Conservation (phyloP, 2,113 vertebrate genomes). For the Xenopus borealis region DNA sequence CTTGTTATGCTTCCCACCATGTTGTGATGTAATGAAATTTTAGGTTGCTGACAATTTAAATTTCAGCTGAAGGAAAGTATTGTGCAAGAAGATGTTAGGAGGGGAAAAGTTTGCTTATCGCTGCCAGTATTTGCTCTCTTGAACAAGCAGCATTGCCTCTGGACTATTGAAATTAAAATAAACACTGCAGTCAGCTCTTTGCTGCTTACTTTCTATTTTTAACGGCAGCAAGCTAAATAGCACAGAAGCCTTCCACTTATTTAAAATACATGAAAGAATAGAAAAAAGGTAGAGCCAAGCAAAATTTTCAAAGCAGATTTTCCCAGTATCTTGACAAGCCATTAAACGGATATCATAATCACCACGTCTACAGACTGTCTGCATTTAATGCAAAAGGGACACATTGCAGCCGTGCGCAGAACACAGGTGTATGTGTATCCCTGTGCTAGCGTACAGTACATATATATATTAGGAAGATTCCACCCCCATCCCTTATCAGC, state of each 20-base stretch:
- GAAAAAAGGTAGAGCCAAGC: slow-evolving; percentile 50
- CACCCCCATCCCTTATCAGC: too few species aligned
- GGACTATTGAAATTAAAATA: slow-evolving; percentile 57
- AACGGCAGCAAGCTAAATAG: slow-evolving; percentile 58
- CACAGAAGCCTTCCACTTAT: slow-evolving; percentile 59
- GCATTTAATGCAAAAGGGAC: slow-evolving; percentile 48
- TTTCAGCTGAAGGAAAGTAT: slow-evolving; percentile 37
- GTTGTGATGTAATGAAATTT: slow-evolving; percentile 8
- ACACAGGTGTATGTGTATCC: too few species aligned
- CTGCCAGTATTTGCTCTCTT: slow-evolving; percentile 36
- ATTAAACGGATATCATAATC: slow-evolving; percentile 58
- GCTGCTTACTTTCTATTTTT: slow-evolving; percentile 51
- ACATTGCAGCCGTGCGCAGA: slow-evolving; percentile 43
- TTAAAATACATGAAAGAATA: slow-evolving; percentile 62
- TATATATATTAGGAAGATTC: too few species aligned
- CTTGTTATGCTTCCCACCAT: neutral
- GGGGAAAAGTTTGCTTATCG: slow-evolving; percentile 45
- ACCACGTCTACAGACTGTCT: slow-evolving; percentile 49
- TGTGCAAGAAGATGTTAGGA: slow-evolving; percentile 28
- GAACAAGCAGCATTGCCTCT: slow-evolving; percentile 50
- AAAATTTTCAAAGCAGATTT: slow-evolving; percentile 60
- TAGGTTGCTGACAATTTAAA: slow-evolving; percentile 43
- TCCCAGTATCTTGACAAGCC: slow-evolving; percentile 40
- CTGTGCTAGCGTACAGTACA: too few species aligned
- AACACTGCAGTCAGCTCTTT: slow-evolving; percentile 49